Evolutionary conservation across 2,888 invertebrate genomes (phyloP), one percentile per base, ranked within the genome.

Genomic region (Cacoxenus indagator): DNA sequence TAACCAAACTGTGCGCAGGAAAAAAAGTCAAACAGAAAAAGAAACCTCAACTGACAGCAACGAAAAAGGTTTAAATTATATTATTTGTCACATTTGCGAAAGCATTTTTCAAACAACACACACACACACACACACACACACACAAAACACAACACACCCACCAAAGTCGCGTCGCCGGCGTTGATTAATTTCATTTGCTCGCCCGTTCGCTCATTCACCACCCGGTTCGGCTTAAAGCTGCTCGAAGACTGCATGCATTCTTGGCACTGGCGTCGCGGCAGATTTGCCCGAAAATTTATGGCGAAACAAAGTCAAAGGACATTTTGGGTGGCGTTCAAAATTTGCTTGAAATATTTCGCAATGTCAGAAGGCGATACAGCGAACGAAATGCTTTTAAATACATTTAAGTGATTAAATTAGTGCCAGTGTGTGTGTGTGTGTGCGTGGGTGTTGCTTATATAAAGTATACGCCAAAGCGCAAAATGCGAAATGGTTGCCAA

Each of bases 361-460:
- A 59, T 59, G 29, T 59, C 27, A 26, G 31, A 29, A 51, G 8
- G 3, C 9, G 22, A 37, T 37, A 5, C n/a, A n/a, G n/a, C n/a
- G n/a, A n/a, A n/a, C 37, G 37, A 37, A 55, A 55, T 55, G 24
- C 55, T 55, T 19, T 55, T 26, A 55, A 59, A 59, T 29, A 37
- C 37, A 62, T 26, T 62, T 62, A 62, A 62, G 24, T 62, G 61
- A 62, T 62, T 62, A 62, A 62, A 62, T 62, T 43, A 62, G 37
- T 51, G 51, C 4, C 4, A 11, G 27, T 55, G 22, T 27, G 9
- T 55, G 27, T 55, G 55, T 55, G 55, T 55, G 22, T 59, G 6
- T 59, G 29, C 9, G 61, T 45, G 51, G 51, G 51, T 51, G 51
- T 51, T 11, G 37, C 37, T 37, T 37, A 37, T 37, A 37, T 37